Conservation (phyloP, 2,888 invertebrate species). For the Nesidiocoris tenuis region DNA sequence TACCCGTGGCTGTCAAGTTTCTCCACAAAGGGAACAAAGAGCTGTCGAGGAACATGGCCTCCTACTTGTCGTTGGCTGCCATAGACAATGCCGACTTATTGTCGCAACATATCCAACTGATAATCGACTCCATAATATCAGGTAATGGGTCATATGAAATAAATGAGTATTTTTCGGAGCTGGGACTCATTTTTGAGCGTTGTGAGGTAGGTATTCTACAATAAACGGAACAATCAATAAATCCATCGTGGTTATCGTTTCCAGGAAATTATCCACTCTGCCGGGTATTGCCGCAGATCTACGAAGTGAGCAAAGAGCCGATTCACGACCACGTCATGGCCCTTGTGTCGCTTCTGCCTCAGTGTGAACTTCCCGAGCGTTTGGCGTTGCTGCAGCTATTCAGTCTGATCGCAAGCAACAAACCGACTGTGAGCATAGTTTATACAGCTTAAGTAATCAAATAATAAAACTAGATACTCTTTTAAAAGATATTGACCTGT, state of each 20-base stretch:
- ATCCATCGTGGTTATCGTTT: too few relatives aligned
- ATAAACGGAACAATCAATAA: too few relatives aligned
- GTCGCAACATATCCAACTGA: slow-evolving; percentile 82
- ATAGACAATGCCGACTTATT: slow-evolving; percentile 84
- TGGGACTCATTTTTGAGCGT: too few relatives aligned
- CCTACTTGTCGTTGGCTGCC: slow-evolving; percentile 88
- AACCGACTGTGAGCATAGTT: slow-evolving; percentile 64
- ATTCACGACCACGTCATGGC: slow-evolving; percentile 82
- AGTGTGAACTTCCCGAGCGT: slow-evolving; percentile 83
- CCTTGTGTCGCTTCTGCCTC: slow-evolving; percentile 74
- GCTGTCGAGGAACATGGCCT: slow-evolving; percentile 84
- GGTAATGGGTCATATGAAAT: slow-evolving; percentile 57
- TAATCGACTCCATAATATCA: slow-evolving; percentile 85
- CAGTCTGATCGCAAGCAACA: slow-evolving; percentile 76
- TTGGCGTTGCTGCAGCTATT: slow-evolving; percentile 80
- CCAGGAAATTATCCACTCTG: slow-evolving; percentile 81
- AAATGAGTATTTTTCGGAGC: too few relatives aligned
- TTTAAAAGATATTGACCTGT: too few relatives aligned
- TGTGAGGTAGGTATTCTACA: too few relatives aligned
- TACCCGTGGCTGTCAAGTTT: slow-evolving; percentile 90
- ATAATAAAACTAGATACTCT: too few relatives aligned
- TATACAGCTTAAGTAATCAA: too few relatives aligned
- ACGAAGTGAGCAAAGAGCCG: slow-evolving; percentile 82
- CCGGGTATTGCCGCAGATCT: slow-evolving; percentile 85
- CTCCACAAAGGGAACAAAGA: slow-evolving; percentile 87